Percentiles rank a stretch among this genome's conserved stretches.
Evolutionary conservation across 2,797 vertebrate genomes (phyloP).

Genomic region (Poeciliopsis infans): DNA sequence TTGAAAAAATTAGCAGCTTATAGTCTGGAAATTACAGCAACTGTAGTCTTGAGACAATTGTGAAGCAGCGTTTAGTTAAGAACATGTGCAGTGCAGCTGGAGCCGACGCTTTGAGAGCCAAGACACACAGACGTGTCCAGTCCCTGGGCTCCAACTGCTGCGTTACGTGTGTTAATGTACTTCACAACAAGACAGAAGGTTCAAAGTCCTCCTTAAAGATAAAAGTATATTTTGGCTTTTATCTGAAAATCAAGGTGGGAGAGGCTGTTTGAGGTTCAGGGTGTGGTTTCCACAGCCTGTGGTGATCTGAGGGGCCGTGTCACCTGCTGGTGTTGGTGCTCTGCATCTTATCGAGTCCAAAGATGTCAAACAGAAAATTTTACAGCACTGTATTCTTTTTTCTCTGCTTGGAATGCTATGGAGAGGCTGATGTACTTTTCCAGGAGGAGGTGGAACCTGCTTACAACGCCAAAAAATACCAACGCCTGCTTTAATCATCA

Average conservation of each 20-base stretch:
- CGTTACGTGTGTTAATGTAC: neutral
- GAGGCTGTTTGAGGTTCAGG: neutral
- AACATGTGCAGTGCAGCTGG: neutral
- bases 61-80: neutral
- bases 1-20: too few species aligned
- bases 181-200: neutral
- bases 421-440: neutral
- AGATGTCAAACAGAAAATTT: neutral
- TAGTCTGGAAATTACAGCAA: too few species aligned
- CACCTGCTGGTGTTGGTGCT: neutral
- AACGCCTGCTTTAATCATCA: neutral
- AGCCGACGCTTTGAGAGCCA: neutral
- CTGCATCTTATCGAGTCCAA: neutral
- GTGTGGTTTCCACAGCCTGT: neutral
- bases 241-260: neutral
- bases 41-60: neutral
- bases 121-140: neutral
- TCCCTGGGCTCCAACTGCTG: neutral
- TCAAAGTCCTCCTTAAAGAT: too few species aligned
- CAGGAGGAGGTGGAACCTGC: neutral
- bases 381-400: too few species aligned
- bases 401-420: neutral
- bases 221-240: too few species aligned
- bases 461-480: neutral
- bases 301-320: neutral